A percentile compares a stretch with the other conserved stretches of the same genome.
Evolutionary conservation across 1,140 invertebrate species (phyloP).

Genomic region (Brachionus asplanchnoidis): DNA sequence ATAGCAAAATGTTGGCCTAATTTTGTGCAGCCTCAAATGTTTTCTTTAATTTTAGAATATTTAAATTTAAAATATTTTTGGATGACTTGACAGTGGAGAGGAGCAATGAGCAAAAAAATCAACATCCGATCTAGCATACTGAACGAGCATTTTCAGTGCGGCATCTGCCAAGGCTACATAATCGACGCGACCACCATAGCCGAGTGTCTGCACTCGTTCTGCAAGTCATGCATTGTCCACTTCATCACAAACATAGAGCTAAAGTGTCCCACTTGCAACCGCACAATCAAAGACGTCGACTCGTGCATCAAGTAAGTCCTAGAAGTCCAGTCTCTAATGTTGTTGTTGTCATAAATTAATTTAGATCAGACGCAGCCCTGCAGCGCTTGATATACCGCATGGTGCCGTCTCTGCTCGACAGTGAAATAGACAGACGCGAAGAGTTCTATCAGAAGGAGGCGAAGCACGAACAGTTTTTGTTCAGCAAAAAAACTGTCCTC

Average conservation of each 20-base stretch:
- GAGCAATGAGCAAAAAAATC: slow-evolving; percentile 18
- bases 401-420: not conserved
- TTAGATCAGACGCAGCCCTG: not conserved
- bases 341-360: not conserved
- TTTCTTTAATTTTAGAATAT: not conserved
- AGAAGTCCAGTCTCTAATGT: not conserved
- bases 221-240: slow-evolving; percentile 48
- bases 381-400: slow-evolving; percentile 29
- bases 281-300: not conserved
- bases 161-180: slow-evolving; percentile 57
- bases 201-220: slow-evolving; percentile 60
- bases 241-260: not conserved
- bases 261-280: slow-evolving; percentile 2
- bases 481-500: not conserved
- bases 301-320: not conserved
- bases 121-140: not conserved
- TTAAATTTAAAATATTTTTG: not conserved
- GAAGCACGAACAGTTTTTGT: not conserved
- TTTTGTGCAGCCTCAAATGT: not conserved
- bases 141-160: slow-evolving; percentile 47
- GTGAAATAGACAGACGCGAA: slow-evolving; percentile 22
- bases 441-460: not conserved
- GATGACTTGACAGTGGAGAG: not conserved
- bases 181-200: slow-evolving; percentile 60
- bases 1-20: not conserved